Base-by-base conservation (phyloP, 37 sponge, comb jelly and placozoan species). In the Dysidea cf. avara region DNA sequence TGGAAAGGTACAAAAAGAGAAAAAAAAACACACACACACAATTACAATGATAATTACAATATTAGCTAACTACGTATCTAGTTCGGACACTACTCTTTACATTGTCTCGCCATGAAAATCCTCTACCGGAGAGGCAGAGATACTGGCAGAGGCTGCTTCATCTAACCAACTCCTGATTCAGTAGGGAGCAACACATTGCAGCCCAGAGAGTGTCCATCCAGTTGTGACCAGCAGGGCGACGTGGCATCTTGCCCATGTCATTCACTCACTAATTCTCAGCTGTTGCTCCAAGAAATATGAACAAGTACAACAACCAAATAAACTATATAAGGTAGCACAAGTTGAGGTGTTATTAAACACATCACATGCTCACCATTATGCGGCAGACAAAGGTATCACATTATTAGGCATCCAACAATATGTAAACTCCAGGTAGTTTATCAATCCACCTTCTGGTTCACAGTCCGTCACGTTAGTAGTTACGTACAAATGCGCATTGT, bases 261-360 rank as follows among this genome's bases (percentile, higher is more conserved):
- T 1, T 21, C 9, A 80, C 93, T 81, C 57, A 93, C 88, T 83
- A 97, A 54, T 97, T 95, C 36, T 97, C 95, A 21, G 99, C 99
- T 51, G 95, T 94, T 7, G 94, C 72, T 50, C 90, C 99, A 40
- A 97, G 73, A 24, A 85, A 82, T 1, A 97, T 69, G 55, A 97
- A 94, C 28, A 97, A 87, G 51, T 85, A 86, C 0, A 85, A 38
- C 24, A 95, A 69, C 99, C 99, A 97, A 2, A 91, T 3, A 68
- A 94, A 94, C 94, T 93, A 68, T 46, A 18, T 33, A n/a, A n/a
- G n/a, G 39, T 11, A 12, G 20, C 4, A 67, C 2, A 32, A 13
- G 16, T 39, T 32, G 6, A 14, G 13, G 7, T 25, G 5, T 6
- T n/a, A 47, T 7, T 18, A 18, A 6, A 40, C 3, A 7, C 47